phyloP scores from a whole-genome alignment of 2,888 invertebrate genomes.

The Tuta absoluta region DNA sequence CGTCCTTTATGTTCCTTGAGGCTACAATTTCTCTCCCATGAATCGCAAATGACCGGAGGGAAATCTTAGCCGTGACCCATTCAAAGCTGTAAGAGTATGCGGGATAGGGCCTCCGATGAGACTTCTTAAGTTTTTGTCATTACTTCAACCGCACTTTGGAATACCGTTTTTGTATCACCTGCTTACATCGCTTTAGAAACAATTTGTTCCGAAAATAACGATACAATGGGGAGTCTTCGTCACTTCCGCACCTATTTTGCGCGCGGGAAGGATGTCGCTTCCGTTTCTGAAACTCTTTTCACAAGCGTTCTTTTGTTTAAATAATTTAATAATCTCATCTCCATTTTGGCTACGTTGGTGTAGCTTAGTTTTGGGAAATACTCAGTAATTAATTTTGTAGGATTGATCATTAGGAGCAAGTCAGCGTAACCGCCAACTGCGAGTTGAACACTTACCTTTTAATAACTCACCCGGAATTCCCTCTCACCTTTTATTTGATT shows the following conservation, averaged over 20 bases:
- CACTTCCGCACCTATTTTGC: constrained; percentile 18
- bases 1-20: constrained; percentile 77
- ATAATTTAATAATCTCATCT: constrained; percentile 24
- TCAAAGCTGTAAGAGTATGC: constrained; percentile 65
- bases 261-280: constrained; percentile 12
- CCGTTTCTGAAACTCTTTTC: constrained; percentile 20
- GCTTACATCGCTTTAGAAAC: neutral
- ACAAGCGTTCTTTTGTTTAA: constrained; percentile 25
- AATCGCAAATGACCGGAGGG: constrained; percentile 81
- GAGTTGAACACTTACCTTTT: constrained; percentile 40
- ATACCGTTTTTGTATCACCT: constrained; percentile 7
- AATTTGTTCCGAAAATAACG: constrained; percentile 7
- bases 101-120: constrained; percentile 42
- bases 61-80: constrained; percentile 81
- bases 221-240: constrained; percentile 10
- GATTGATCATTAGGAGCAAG: constrained; percentile 37
- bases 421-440: constrained; percentile 39
- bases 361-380: constrained; percentile 1
- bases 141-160: constrained; percentile 12
- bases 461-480: constrained; percentile 30
- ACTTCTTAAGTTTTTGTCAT: constrained; percentile 32
- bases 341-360: constrained; percentile 5
- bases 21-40: constrained; percentile 79
- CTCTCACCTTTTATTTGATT: constrained; percentile 38
- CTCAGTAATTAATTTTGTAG: constrained; percentile 35